These are phyloP conservation scores for Pituophis catenifer DNA, from an alignment of 2,113 vertebrate genomes.

Conservation along the genomic window DNA sequence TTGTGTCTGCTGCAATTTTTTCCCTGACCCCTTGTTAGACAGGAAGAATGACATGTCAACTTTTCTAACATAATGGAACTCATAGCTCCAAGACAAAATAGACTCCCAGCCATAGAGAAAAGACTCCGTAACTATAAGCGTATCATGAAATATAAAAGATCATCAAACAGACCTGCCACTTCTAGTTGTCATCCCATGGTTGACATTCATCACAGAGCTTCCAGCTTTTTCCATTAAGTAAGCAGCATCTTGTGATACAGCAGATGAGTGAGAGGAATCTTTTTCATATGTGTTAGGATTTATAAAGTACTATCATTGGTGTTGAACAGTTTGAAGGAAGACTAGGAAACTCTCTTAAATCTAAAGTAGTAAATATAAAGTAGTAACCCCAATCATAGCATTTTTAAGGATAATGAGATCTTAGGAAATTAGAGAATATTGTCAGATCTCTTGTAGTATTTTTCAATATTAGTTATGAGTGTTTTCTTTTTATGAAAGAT, in stretches of 20 bases:
- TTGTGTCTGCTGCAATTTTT: not conserved
- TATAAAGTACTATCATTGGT: not conserved
- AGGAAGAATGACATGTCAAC: not conserved
- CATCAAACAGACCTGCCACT: not conserved
- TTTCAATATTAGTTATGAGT: not conserved
- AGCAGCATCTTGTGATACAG: not conserved
- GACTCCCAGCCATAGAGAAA: not conserved
- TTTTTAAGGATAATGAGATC: not conserved
- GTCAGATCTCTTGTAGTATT: not conserved
- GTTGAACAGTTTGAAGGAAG: not conserved
- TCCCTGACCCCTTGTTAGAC: not conserved
- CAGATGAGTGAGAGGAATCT: not conserved
- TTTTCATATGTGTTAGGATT: not conserved
- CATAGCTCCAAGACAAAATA: not conserved
- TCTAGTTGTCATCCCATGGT: not conserved
- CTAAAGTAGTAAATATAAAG: not conserved
- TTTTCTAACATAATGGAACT: not conserved
- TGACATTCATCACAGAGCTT: not conserved
- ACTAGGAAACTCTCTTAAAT: not conserved
- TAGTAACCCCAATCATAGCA: not conserved
- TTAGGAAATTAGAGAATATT: not conserved
- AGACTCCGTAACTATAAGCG: not conserved
- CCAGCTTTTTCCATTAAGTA: not conserved
- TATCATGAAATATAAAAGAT: not conserved
- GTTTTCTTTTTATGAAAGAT: not conserved